These are phyloP conservation scores for Labeo rohita DNA, from an alignment of 2,113 vertebrate genomes.

Conservation along the genomic window DNA sequence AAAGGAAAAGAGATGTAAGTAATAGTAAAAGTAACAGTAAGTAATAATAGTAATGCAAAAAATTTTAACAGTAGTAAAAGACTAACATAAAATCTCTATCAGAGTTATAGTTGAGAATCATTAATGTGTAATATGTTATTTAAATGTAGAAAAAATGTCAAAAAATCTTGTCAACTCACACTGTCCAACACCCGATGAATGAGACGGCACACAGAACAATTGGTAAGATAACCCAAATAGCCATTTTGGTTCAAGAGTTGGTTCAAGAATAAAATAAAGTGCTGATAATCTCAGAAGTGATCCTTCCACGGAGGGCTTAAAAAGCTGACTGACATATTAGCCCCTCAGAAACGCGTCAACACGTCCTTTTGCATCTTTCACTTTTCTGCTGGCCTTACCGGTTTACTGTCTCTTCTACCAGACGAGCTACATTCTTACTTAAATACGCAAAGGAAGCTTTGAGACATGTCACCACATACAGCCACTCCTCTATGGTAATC, in stretches of 20 bases:
- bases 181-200: conserved; percentile 75
- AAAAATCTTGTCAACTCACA: conserved; percentile 72
- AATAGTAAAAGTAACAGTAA: too few species aligned
- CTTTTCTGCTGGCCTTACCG: neutral
- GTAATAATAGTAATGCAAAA: neutral
- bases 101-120: neutral
- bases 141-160: neutral
- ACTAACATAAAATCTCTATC: neutral
- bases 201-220: conserved; percentile 71
- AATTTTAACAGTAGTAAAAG: neutral
- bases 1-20: neutral
- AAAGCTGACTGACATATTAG: neutral
- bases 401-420: conserved; percentile 23
- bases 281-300: neutral
- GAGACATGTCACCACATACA: conserved; percentile 5
- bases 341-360: neutral
- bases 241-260: conserved; percentile 65
- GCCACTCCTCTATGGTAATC: conserved; percentile 57
- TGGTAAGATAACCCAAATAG: conserved; percentile 75
- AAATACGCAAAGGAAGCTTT: conserved; percentile 40
- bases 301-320: neutral
- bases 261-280: neutral
- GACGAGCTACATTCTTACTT: conserved; percentile 44
- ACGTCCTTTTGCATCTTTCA: neutral
- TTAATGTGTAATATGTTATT: neutral